Conservation (phyloP, 1,140 invertebrate genomes). For the Lethrus apterus region DNA sequence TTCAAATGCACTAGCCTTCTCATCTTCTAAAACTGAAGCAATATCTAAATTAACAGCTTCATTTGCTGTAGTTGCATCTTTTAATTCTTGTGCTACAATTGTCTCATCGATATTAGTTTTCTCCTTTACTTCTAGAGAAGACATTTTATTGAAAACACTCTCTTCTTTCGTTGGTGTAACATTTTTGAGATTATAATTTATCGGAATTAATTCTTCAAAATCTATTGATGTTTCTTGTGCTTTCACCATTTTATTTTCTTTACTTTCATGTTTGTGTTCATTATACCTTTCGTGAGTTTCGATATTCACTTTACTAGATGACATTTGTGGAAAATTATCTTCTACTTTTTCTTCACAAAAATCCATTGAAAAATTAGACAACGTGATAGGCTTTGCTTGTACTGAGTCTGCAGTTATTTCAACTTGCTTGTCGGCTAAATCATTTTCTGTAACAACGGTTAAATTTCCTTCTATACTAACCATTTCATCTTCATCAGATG, state of each 20-base stretch:
- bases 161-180: no score
- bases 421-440: conserved; percentile 36
- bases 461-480: conserved; percentile 33
- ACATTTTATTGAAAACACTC: no score
- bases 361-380: conserved; percentile 34
- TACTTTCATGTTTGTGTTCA: conserved; percentile 3
- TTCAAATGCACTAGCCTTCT: no score
- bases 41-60: neutral
- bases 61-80: no score
- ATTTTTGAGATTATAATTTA: no score
- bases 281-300: no score
- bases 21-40: no score
- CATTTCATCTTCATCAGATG: conserved; percentile 18
- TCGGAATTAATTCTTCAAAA: no score
- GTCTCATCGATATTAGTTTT: neutral
- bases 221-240: no score
- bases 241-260: no score
- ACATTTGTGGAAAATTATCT: neutral
- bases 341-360: conserved; percentile 19
- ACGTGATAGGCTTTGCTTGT: conserved; percentile 27
- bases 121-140: no score
- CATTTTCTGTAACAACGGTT: conserved; percentile 36
- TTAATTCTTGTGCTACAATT: neutral
- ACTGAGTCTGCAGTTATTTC: conserved; percentile 32
- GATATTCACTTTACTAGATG: neutral